Percentiles rank a stretch among this genome's conserved stretches.
phyloP scores from a whole-genome alignment of 2,113 vertebrate genomes.

The Dipodomys spectabilis region DNA sequence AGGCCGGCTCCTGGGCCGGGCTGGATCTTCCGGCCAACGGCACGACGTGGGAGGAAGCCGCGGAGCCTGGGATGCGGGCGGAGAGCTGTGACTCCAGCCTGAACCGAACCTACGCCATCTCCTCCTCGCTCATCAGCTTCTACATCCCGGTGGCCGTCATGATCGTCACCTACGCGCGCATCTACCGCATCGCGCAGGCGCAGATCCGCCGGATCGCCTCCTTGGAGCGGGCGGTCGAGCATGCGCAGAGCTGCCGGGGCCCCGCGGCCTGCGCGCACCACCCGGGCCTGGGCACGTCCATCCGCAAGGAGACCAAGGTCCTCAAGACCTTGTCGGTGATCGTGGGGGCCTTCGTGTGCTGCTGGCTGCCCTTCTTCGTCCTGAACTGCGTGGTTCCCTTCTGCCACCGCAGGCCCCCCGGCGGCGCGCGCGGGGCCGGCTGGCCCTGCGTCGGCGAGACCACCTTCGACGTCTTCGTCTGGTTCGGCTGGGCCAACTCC shows the following conservation, averaged over 20 bases:
- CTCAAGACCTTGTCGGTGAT: slow-evolving; percentile 96
- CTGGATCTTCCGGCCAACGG: neutral
- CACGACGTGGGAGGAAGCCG: slow-evolving; percentile 63
- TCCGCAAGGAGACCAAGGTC: slow-evolving; percentile 95
- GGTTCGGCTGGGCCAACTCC: slow-evolving; percentile 98
- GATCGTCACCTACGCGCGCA: slow-evolving; percentile 96
- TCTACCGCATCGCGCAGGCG: slow-evolving; percentile 95
- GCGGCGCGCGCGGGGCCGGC: slow-evolving; percentile 81
- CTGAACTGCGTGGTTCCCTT: slow-evolving; percentile 97
- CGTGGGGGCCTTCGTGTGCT: slow-evolving; percentile 97
- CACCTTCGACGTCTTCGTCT: slow-evolving; percentile 96
- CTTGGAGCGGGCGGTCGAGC: slow-evolving; percentile 94
- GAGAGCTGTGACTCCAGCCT: slow-evolving; percentile 96
- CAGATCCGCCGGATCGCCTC: slow-evolving; percentile 95
- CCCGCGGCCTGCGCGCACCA: slow-evolving; percentile 88
- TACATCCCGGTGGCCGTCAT: slow-evolving; percentile 97
- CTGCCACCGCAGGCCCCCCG: slow-evolving; percentile 86
- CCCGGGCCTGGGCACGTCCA: slow-evolving; percentile 90
- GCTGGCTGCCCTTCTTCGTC: slow-evolving; percentile 97
- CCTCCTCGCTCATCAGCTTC: slow-evolving; percentile 97
- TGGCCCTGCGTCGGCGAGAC: slow-evolving; percentile 96
- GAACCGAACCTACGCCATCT: slow-evolving; percentile 95
- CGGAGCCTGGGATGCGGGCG: neutral
- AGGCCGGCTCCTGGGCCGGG: neutral
- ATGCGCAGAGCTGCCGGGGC: slow-evolving; percentile 91